Percentiles rank a stretch among this genome's conserved stretches.
Evolutionary conservation across 2,797 vertebrate genomes (phyloP).

Genomic region (Lagodon rhomboides): DNA sequence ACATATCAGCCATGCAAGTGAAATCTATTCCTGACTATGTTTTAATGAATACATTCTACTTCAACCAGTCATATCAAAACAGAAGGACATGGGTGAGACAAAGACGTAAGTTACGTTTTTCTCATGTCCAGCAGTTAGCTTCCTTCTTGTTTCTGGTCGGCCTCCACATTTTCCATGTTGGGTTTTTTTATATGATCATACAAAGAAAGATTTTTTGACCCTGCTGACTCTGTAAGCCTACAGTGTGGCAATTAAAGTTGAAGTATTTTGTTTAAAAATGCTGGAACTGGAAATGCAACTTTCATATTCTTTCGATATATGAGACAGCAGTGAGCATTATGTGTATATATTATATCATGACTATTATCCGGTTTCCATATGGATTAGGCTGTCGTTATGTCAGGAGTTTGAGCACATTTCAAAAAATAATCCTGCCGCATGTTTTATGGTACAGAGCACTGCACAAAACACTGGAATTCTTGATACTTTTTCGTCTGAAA

Average conservation of each 20-base stretch:
- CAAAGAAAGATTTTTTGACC: neutral
- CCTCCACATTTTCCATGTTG: neutral
- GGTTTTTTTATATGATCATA: neutral
- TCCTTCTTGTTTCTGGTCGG: neutral
- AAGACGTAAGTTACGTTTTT: neutral
- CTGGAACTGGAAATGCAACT: neutral
- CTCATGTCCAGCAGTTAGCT: neutral
- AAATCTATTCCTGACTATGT: neutral
- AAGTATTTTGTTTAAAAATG: constrained; percentile 1
- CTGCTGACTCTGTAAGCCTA: neutral
- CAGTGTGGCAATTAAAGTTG: neutral
- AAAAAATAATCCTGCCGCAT: neutral
- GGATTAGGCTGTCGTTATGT: neutral
- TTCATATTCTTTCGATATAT: too few species aligned
- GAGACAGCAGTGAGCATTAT: neutral
- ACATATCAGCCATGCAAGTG: neutral
- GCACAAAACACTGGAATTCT: neutral
- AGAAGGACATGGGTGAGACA: too few species aligned
- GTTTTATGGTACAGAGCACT: neutral
- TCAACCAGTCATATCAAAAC: neutral
- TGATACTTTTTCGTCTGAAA: neutral
- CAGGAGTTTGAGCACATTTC: neutral
- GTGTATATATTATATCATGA: neutral
- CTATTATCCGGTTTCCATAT: neutral
- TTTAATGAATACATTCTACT: neutral